phyloP scores from a whole-genome alignment of 2,888 invertebrate genomes.

The Nomada hirtipes region DNA sequence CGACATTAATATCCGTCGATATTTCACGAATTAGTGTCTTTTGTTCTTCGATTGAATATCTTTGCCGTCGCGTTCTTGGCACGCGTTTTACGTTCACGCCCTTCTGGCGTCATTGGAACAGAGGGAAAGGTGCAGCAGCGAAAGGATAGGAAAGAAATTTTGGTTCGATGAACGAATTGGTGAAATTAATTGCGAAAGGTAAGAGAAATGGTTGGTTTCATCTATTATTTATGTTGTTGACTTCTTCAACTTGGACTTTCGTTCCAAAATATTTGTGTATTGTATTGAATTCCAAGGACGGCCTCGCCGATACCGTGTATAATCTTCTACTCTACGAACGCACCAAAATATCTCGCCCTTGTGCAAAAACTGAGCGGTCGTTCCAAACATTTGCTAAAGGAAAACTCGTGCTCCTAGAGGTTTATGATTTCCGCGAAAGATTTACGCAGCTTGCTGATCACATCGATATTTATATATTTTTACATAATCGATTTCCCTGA shows the following conservation, averaged over 20 bases:
- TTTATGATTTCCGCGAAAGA: background rate
- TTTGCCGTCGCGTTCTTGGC: constrained; percentile 6
- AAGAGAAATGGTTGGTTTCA: background rate
- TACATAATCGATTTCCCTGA: background rate
- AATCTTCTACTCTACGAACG: constrained; percentile 26
- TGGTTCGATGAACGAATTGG: constrained; percentile 22
- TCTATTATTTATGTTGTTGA: constrained; percentile 21
- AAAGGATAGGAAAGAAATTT: background rate
- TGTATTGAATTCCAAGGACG: constrained; percentile 50
- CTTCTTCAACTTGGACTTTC: constrained; percentile 20
- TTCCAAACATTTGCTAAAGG: constrained; percentile 41
- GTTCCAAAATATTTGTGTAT: constrained; percentile 44
- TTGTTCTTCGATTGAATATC: constrained; percentile 15
- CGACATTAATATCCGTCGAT: background rate
- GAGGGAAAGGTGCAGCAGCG: background rate
- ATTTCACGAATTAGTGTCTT: background rate
- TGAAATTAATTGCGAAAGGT: constrained; percentile 13
- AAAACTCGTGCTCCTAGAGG: background rate
- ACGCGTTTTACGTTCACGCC: background rate
- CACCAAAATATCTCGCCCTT: constrained; percentile 56
- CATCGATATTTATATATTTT: background rate
- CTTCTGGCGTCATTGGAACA: background rate
- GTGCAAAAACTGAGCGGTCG: constrained; percentile 42
- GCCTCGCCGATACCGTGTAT: constrained; percentile 32
- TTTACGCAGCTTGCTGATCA: background rate